Percentiles rank a stretch among this genome's conserved stretches.
phyloP scores from a whole-genome alignment of 2,113 vertebrate genomes.

The Sarotherodon lohbergeri region DNA sequence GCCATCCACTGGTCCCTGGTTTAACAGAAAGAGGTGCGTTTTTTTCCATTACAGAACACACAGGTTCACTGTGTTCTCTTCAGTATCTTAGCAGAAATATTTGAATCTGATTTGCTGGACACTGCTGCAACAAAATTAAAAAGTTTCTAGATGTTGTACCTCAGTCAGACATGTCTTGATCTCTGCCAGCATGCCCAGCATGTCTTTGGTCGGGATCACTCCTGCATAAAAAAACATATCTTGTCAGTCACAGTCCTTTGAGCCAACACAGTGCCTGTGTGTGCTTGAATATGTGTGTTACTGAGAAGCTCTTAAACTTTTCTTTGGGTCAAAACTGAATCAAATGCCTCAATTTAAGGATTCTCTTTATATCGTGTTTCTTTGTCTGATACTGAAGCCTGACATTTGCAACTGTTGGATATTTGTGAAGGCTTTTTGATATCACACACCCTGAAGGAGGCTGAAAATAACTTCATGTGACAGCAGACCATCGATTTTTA shows the following conservation, averaged over 20 bases:
- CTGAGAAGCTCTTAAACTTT: neutral
- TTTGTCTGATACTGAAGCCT: neutral
- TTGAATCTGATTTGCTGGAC: neutral
- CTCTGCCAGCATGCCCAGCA: slow-evolving; percentile 84
- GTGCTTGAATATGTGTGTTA: neutral
- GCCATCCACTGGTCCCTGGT: no score
- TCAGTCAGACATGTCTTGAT: slow-evolving; percentile 81
- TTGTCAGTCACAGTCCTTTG: neutral
- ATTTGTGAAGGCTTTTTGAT: neutral
- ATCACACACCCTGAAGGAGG: neutral
- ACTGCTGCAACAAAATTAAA: neutral
- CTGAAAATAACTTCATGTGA: neutral
- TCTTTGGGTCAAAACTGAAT: neutral
- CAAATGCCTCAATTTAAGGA: neutral
- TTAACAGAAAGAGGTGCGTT: neutral
- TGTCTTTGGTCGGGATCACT: slow-evolving; percentile 85
- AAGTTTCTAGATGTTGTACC: slow-evolving; percentile 60
- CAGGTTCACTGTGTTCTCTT: neutral
- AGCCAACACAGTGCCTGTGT: neutral
- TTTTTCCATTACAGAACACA: neutral
- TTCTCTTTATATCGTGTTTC: neutral
- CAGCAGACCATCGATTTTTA: neutral
- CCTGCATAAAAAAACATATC: slow-evolving; percentile 64
- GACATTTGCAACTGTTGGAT: neutral
- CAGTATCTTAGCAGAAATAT: neutral